These are phyloP conservation scores for Sipha maydis DNA, from an alignment of 2,888 invertebrate genomes.

Conservation along the genomic window DNA sequence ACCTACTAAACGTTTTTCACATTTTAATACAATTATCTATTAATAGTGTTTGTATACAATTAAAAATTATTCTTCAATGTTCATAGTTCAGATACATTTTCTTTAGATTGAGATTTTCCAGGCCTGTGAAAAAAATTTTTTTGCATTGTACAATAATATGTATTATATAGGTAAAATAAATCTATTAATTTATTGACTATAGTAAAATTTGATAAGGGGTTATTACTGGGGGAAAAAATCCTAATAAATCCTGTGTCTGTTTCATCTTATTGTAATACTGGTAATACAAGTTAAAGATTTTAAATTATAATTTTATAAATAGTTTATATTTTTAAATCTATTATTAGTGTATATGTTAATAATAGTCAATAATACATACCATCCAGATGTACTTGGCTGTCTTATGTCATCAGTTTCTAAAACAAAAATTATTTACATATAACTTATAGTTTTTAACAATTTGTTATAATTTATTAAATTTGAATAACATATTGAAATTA, in stretches of 20 bases:
- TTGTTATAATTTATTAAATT: neutral
- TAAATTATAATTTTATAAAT: neutral
- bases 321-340: no score
- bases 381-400: conserved; percentile 54
- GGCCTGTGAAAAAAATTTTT: conserved; percentile 23
- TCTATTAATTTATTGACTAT: no score
- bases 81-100: conserved; percentile 56
- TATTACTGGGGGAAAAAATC: no score
- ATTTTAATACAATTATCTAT: conserved; percentile 27
- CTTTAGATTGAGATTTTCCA: conserved; percentile 43
- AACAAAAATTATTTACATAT: conserved; percentile 39
- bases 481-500: neutral
- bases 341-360: no score
- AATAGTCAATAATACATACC: conserved; percentile 42
- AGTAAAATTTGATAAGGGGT: no score
- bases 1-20: conserved; percentile 31
- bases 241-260: no score
- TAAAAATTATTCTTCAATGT: conserved; percentile 8
- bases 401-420: conserved; percentile 52
- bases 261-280: neutral
- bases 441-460: neutral
- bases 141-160: neutral
- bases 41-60: conserved; percentile 29
- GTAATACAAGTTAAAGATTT: neutral
- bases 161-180: neutral